Evolutionary conservation across 2,797 vertebrate genomes (phyloP), one percentile per base, ranked within the genome.

Genomic region (Acrocephalus scirpaceus): DNA sequence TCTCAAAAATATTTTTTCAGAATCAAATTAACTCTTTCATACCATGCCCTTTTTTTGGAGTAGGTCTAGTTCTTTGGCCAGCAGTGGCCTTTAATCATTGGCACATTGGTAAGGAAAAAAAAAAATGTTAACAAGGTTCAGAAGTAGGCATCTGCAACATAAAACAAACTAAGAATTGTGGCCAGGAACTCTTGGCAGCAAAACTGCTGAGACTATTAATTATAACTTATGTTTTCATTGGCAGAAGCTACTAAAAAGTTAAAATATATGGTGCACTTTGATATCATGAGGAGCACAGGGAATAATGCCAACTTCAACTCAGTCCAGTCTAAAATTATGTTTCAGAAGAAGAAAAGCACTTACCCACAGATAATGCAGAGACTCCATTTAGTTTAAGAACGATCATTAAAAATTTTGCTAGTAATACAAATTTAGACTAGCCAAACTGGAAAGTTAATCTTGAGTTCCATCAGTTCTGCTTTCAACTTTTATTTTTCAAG

Each of bases 161-260:
- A 56, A 96, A 93, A 79, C 81, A 92, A 96, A 78, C 71, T 86
- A 90, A 69, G 58, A 92, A 66, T 66, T 79, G 61, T 58, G 51
- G 71, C 62, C 81, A 90, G 86, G 50, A 95, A 70, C 90, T 36
- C 19, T 80, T 96, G 92, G 93, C 93, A 97, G 74, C 45, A 82
- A 60, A 95, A 90, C 48, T 90, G 76, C 94, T 77, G 54, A 93
- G 88, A 77, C 88, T 82, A 87, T 95, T 97, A 89, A 96, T 96
- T 96, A 95, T 69, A 91, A 70, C 72, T 96, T 93, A 48, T 95
- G 86, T 91, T 97, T 96, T 91, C 70, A 85, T 86, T 96, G 94
- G 88, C 77, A 81, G 53, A 78, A 93, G 45, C 57, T 93, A 91
- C 88, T 89, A 79, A 90, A 90, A 96, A 94, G 47, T 88, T 95